These are phyloP conservation scores for Corapipo altera DNA, from an alignment of 2,113 vertebrate genomes.

Conservation along the genomic window DNA sequence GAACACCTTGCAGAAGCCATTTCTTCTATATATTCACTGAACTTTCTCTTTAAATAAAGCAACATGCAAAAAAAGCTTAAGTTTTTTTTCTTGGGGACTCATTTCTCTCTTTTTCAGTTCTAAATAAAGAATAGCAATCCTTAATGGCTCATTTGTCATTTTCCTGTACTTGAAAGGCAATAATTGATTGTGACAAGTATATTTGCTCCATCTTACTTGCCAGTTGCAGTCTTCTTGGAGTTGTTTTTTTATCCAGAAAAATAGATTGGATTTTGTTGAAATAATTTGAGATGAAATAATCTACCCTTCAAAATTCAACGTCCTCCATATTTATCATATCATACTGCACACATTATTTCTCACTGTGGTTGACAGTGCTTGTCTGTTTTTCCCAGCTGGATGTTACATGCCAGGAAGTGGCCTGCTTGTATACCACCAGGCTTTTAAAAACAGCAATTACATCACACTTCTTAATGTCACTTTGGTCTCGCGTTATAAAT, in stretches of 20 bases:
- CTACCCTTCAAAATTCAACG: background rate
- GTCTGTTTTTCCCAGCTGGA: background rate
- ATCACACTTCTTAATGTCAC: background rate
- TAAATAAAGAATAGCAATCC: conserved; percentile 44
- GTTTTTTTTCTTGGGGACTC: conserved; percentile 22
- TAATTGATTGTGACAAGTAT: conserved; percentile 68
- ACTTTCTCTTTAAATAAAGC: conserved; percentile 35
- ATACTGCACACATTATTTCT: background rate
- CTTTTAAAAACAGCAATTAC: background rate
- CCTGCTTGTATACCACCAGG: background rate
- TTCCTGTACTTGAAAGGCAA: conserved; percentile 63
- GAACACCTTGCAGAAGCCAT: background rate
- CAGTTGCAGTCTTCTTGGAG: background rate
- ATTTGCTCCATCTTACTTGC: conserved; percentile 42
- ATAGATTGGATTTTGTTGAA: background rate
- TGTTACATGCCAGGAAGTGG: background rate
- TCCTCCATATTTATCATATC: background rate
- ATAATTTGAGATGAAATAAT: background rate
- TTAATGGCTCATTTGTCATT: conserved; percentile 71
- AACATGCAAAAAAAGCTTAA: conserved; percentile 26
- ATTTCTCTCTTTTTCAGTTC: background rate
- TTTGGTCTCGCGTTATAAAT: background rate
- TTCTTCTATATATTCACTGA: background rate
- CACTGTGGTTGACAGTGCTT: background rate
- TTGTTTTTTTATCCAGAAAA: background rate